Evolutionary conservation across 2,113 vertebrate genomes (phyloP).

Genomic region (Bos javanicus): DNA sequence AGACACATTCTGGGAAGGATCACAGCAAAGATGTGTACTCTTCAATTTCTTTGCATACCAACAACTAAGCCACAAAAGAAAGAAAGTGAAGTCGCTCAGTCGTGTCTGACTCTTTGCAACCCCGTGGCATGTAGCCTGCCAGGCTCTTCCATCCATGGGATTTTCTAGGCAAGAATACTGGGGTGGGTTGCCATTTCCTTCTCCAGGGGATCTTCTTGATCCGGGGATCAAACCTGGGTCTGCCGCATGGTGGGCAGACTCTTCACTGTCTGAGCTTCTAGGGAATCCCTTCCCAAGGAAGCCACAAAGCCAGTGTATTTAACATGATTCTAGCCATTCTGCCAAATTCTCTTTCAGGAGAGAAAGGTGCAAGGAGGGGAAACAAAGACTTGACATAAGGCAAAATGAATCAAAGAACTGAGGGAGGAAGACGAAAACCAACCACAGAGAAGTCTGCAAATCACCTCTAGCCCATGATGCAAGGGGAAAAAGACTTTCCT

Average conservation of each 20-base stretch:
- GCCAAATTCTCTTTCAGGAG: constrained; percentile 4
- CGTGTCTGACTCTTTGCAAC: not conserved
- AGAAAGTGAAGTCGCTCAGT: not conserved
- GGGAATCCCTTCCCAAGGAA: not conserved
- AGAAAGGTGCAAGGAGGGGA: not conserved
- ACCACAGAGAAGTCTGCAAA: not conserved
- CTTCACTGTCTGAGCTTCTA: not conserved
- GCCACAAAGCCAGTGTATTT: not conserved
- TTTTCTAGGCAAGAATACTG: not conserved
- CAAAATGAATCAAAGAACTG: not conserved
- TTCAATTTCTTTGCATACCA: not conserved
- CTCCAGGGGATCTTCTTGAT: not conserved
- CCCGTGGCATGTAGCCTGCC: not conserved
- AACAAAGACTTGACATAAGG: not conserved
- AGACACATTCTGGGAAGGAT: not conserved
- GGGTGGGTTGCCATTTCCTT: not conserved
- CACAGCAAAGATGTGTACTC: not conserved
- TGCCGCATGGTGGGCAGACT: not conserved
- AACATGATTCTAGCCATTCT: not conserved
- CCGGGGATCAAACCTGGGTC: not conserved
- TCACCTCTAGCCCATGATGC: not conserved
- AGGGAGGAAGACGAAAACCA: not conserved
- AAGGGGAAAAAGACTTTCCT: not conserved
- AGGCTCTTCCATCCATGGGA: not conserved
- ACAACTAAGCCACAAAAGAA: not conserved